Evolutionary conservation across 2,113 vertebrate genomes (phyloP).

Genomic region (Eonycteris spelaea): DNA sequence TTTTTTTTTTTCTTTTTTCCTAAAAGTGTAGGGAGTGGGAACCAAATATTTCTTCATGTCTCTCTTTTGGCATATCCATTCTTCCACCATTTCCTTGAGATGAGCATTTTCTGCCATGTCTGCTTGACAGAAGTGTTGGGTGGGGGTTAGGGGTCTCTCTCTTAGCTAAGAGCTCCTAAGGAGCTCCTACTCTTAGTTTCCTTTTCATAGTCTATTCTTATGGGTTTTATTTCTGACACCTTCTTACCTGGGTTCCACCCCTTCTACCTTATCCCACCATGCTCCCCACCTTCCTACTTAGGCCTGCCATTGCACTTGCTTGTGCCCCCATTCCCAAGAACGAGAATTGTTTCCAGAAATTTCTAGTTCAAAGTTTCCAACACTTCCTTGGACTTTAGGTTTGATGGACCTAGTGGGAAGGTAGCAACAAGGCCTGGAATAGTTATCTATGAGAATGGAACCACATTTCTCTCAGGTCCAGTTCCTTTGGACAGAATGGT

Average conservation of each 20-base stretch:
- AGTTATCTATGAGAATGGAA: neutral
- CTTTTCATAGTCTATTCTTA: neutral
- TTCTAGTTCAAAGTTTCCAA: neutral
- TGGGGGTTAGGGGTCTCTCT: neutral
- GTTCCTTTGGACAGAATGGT: slow-evolving; percentile 11
- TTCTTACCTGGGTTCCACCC: neutral
- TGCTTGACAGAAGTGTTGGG: neutral
- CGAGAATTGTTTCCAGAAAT: neutral
- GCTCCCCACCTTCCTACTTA: neutral
- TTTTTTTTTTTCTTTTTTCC: neutral
- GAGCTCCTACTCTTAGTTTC: neutral
- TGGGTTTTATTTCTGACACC: neutral
- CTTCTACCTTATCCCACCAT: neutral
- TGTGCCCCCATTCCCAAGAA: neutral
- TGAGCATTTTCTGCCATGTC: neutral
- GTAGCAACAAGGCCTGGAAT: neutral
- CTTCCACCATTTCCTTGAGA: slow-evolving; percentile 1
- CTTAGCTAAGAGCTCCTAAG: neutral
- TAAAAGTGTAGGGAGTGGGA: neutral
- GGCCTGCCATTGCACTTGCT: neutral
- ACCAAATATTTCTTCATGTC: neutral
- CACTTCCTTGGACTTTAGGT: neutral
- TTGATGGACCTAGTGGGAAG: neutral
- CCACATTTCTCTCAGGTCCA: neutral
- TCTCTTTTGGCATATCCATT: neutral